Conservation (phyloP, 2,888 invertebrate species). For the Orthosia cruda region DNA sequence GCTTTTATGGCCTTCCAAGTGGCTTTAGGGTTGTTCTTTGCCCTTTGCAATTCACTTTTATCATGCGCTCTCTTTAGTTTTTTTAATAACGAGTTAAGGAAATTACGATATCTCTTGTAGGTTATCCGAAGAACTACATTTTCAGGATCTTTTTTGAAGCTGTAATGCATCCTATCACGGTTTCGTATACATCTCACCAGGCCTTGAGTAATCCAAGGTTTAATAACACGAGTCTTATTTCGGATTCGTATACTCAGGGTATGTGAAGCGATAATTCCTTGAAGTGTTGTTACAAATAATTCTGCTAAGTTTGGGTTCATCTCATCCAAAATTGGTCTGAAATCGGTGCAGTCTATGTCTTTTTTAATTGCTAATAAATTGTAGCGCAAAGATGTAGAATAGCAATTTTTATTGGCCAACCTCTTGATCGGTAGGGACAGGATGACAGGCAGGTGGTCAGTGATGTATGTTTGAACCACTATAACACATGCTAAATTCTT, state of each 20-base stretch:
- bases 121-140: not conserved
- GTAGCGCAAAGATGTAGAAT: no score
- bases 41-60: not conserved
- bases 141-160: no score
- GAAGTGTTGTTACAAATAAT: not conserved
- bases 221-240: no score
- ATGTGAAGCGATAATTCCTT: not conserved
- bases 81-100: not conserved
- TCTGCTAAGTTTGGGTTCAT: not conserved
- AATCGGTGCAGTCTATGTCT: no score
- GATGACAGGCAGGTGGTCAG: not conserved
- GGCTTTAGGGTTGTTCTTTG: not conserved
- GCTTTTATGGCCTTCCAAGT: not conserved
- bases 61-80: not conserved
- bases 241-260: no score
- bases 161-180: no score
- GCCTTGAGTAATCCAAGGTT: no score
- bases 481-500: no score
- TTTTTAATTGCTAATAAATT: not conserved
- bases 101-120: not conserved
- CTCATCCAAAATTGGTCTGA: not conserved
- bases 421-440: no score
- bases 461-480: not conserved
- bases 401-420: no score
- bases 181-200: no score